These are phyloP conservation scores for Sinonovacula constricta DNA, from an alignment of 1,140 invertebrate species.

Conservation along the genomic window DNA sequence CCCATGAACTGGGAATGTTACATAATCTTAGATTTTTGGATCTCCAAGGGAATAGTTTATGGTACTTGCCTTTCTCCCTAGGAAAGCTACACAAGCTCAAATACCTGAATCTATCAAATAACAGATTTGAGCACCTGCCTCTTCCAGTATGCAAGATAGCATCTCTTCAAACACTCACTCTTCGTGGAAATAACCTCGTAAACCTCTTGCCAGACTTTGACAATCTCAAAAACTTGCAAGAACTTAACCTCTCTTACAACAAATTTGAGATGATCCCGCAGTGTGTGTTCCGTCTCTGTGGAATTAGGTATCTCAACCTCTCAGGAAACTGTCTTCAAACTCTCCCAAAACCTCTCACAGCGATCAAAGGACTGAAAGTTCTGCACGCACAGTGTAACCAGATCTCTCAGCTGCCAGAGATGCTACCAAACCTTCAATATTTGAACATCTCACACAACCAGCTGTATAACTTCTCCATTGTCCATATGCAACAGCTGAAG, in stretches of 20 bases:
- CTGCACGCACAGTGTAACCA: constrained; percentile 70
- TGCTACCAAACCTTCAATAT: constrained; percentile 65
- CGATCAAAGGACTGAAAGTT: constrained; percentile 62
- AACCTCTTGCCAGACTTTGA: constrained; percentile 70
- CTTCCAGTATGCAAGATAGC: constrained; percentile 68
- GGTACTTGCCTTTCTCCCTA: constrained; percentile 71
- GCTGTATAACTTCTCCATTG: constrained; percentile 68
- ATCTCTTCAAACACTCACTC: constrained; percentile 62
- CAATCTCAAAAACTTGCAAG: constrained; percentile 63
- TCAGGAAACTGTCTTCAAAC: constrained; percentile 65
- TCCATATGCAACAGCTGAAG: constrained; percentile 63
- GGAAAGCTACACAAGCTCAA: constrained; percentile 65
- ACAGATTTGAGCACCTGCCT: constrained; percentile 74
- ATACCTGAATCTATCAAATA: constrained; percentile 69
- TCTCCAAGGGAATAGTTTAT: constrained; percentile 71
- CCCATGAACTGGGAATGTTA: constrained; percentile 69
- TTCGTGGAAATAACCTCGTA: constrained; percentile 66
- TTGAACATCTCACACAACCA: constrained; percentile 71
- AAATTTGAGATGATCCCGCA: constrained; percentile 61
- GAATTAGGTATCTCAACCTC: constrained; percentile 68
- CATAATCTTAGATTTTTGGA: constrained; percentile 66
- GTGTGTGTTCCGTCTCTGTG: constrained; percentile 52
- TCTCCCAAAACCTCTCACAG: constrained; percentile 61
- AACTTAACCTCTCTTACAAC: constrained; percentile 72
- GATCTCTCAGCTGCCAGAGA: constrained; percentile 62